phyloP scores from a whole-genome alignment of 2,797 vertebrate genomes.

The Sylvilagus floridanus region DNA sequence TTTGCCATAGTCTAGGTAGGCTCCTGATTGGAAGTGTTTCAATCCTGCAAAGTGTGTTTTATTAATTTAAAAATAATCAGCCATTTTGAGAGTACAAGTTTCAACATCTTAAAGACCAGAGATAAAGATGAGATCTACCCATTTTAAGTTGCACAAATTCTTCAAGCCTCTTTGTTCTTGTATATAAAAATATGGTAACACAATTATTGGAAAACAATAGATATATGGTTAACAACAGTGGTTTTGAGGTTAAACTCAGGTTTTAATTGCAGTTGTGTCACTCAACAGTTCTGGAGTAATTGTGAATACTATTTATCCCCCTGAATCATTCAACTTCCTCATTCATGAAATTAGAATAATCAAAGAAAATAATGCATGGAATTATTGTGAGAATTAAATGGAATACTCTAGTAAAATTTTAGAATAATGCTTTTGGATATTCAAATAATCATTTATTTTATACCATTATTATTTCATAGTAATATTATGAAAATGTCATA shows the following conservation, averaged over 20 bases:
- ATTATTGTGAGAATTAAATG: not conserved
- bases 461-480: not conserved
- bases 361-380: not conserved
- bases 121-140: not conserved
- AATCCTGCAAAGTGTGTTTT: not conserved
- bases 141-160: not conserved
- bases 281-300: not conserved
- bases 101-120: not conserved
- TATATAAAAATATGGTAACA: not conserved
- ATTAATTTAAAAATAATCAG: not conserved
- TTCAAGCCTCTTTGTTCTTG: not conserved
- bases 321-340: not conserved
- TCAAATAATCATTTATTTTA: not conserved
- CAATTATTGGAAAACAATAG: not conserved
- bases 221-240: not conserved
- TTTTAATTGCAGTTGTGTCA: not conserved
- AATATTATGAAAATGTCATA: not conserved
- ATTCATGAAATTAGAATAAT: not conserved
- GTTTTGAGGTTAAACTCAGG: not conserved
- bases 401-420: not conserved
- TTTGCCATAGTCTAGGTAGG: not conserved
- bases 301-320: not conserved
- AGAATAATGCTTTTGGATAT: not conserved
- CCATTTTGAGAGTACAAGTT: not conserved
- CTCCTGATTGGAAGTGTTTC: not conserved